These are phyloP conservation scores for Microtus oregoni DNA, from an alignment of 2,113 vertebrate genomes.

Conservation along the genomic window DNA sequence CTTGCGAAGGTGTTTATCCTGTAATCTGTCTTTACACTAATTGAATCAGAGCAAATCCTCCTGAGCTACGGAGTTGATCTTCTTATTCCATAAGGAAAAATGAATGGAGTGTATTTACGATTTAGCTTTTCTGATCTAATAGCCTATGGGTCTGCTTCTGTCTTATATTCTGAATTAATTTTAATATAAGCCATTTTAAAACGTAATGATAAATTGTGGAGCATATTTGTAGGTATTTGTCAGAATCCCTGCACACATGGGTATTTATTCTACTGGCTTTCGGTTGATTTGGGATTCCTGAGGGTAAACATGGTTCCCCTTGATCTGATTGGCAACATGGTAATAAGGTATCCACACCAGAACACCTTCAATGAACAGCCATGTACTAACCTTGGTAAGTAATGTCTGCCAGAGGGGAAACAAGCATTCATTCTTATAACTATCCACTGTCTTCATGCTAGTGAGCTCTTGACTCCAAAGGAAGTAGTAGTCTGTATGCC, in stretches of 20 bases:
- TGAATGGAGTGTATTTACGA: not conserved
- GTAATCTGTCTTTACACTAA: conserved; percentile 38
- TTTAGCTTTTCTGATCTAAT: not conserved
- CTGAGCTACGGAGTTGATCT: not conserved
- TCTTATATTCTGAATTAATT: conserved; percentile 27
- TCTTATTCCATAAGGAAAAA: conserved; percentile 17
- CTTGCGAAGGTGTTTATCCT: conserved; percentile 16
- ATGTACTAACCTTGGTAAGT: not conserved
- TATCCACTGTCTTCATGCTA: not conserved
- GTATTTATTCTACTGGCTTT: not conserved
- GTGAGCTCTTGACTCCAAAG: not conserved
- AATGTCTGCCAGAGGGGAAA: not conserved
- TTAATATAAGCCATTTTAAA: not conserved
- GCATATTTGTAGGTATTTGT: not conserved
- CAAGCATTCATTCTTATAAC: not conserved
- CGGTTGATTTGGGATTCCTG: not conserved
- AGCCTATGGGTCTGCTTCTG: not conserved
- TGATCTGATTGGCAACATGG: not conserved
- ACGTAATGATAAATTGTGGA: not conserved
- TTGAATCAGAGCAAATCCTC: conserved; percentile 31
- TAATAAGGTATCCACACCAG: not conserved
- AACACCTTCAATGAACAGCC: not conserved
- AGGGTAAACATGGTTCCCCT: not conserved
- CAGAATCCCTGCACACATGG: not conserved
- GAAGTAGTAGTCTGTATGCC: not conserved